phyloP scores from a whole-genome alignment of 2,888 invertebrate species.

The Epinotia brunnichana region DNA sequence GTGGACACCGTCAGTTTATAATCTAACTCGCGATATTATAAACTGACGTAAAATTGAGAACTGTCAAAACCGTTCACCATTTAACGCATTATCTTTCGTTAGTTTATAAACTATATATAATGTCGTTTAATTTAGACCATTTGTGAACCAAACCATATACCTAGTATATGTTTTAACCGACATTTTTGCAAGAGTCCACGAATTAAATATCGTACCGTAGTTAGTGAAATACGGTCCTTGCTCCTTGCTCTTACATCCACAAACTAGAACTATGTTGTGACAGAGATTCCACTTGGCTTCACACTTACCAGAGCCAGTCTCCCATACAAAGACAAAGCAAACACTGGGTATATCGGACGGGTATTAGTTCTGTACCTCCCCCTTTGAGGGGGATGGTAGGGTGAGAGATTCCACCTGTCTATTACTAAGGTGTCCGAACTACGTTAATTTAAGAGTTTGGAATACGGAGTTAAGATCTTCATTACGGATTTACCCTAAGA shows the following conservation, averaged over 20 bases:
- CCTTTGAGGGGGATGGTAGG: background rate
- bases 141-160: too few relatives aligned
- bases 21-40: too few relatives aligned
- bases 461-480: background rate
- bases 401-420: constrained; percentile 1
- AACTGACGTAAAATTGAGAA: too few relatives aligned
- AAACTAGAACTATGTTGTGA: background rate
- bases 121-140: too few relatives aligned
- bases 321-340: constrained; percentile 20
- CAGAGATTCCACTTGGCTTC: constrained; percentile 11
- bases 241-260: background rate
- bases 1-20: too few relatives aligned
- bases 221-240: background rate
- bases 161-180: too few relatives aligned
- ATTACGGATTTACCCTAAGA: too few relatives aligned
- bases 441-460: constrained; percentile 7
- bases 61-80: too few relatives aligned
- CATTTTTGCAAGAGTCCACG: too few relatives aligned
- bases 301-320: background rate
- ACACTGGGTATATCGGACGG: constrained; percentile 17
- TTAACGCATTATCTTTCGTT: too few relatives aligned
- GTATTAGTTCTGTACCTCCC: constrained; percentile 22
- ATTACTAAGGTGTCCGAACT: constrained; percentile 11
- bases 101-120: too few relatives aligned
- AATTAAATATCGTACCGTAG: too few relatives aligned